Evolutionary conservation across 2,797 vertebrate genomes (phyloP), one percentile per base, ranked within the genome.

Genomic region (Pampus argenteus): DNA sequence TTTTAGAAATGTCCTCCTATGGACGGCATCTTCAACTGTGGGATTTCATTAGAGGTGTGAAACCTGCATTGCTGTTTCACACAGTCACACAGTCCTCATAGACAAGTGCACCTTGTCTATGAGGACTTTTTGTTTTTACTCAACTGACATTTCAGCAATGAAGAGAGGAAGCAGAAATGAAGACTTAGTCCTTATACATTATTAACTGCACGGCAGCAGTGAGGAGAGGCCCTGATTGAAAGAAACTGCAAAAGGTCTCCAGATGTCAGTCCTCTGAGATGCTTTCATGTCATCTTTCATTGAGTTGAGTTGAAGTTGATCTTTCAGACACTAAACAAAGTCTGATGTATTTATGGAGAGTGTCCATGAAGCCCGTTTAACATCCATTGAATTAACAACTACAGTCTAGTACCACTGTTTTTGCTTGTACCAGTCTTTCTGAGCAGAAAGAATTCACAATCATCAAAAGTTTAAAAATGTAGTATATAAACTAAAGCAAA

Each of bases 111-210:
- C 34, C 5, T 11, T 3, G 34, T n/a, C 34, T 36, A 13, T 36
- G 34, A 36, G 10, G 34, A 13, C 9, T 7, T 36, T 44, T 44
- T 14, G 11, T 17, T 44, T 44, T n/a, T 44, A 44, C 40, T 18
- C 40, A 44, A 17, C 40, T 17, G 40, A 44, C 17, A 44, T 44
- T 17, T 44, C 40, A 44, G 6, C 18, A 44, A 44, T 18, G 17
- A 44, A 44, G 15, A 18, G 10, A 73, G 76, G 72, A 82, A 85
- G 88, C 68, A 82, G 70, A 86, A 62, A 74, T 40, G 55, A 77
- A 81, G 79, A 88, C 73, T 83, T 75, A 79, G 48, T 73, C 78
- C 80, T 91, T 83, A 89, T 92, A 59, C 79, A 91, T 93, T 89
- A 92, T 90, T 91, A 86, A 92, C 22, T 50, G 36, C 62, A 77